Evolutionary conservation across 2,888 invertebrate genomes (phyloP).

Genomic region (Philaethria dido): DNA sequence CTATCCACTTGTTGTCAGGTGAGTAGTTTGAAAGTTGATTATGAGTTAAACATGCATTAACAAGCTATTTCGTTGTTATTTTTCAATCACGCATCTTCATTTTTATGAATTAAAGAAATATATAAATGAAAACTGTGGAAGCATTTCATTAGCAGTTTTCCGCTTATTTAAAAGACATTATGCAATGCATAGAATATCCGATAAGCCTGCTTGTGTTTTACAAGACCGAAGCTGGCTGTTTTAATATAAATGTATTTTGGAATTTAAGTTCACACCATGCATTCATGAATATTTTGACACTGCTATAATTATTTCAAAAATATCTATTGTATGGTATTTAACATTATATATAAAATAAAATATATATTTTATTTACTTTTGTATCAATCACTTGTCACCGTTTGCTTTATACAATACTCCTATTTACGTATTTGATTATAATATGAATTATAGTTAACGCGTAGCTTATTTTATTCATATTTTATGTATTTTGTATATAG

Average conservation of each 20-base stretch:
- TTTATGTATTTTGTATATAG: slow-evolving; percentile 28
- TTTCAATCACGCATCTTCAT: not conserved
- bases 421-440: not conserved
- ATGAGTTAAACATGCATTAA: not conserved
- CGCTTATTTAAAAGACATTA: too few relatives aligned
- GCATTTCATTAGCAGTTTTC: too few relatives aligned
- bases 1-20: slow-evolving; percentile 91
- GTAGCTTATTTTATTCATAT: slow-evolving; percentile 16
- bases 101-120: not conserved
- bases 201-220: too few relatives aligned
- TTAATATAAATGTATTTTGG: not conserved
- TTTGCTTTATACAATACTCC: slow-evolving; percentile 2
- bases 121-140: not conserved
- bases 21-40: slow-evolving; percentile 47
- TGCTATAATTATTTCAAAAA: not conserved
- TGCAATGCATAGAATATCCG: too few relatives aligned
- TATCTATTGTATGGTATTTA: too few relatives aligned
- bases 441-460: not conserved
- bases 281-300: not conserved
- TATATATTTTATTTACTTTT: not conserved
- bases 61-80: not conserved
- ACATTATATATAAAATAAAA: not conserved
- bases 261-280: not conserved
- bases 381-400: not conserved
- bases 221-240: too few relatives aligned